A percentile compares a stretch with the other conserved stretches of the same genome.
Conservation (phyloP, 30 jellyfish, hydroid and myxozoan genomes). For the Hydractinia symbiolongicarpus region DNA sequence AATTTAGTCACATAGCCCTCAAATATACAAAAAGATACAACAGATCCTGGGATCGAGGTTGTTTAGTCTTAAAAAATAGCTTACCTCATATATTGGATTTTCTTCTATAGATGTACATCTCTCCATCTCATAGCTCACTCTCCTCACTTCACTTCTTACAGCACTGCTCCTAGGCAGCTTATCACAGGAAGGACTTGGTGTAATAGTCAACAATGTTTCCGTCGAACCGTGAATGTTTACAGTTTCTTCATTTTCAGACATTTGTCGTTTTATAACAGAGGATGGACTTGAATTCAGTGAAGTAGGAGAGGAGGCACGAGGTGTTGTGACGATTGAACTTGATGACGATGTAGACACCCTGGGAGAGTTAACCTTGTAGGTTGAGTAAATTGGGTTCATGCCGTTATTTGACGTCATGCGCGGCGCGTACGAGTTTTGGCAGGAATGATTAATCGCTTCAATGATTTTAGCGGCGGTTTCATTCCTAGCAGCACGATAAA, state of each 20-base stretch:
- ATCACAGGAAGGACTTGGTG: constrained; percentile 18
- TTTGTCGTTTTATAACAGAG: constrained; percentile 2
- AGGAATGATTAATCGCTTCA: constrained; percentile 65
- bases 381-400: constrained; percentile 7
- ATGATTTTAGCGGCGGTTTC: constrained; percentile 38
- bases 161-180: not conserved
- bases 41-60: no score
- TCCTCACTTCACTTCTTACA: not conserved
- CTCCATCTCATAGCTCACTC: not conserved
- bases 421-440: constrained; percentile 53
- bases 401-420: constrained; percentile 17
- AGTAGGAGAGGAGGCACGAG: not conserved
- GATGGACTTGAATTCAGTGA: not conserved
- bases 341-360: not conserved
- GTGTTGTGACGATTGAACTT: not conserved
- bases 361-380: constrained; percentile 2
- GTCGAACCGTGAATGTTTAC: constrained; percentile 15
- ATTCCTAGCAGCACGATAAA: constrained; percentile 45
- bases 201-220: constrained; percentile 14
- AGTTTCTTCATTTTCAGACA: not conserved
- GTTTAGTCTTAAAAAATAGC: not conserved
- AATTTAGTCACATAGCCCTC: no score
- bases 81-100: constrained; percentile 11
- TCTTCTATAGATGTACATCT: not conserved
- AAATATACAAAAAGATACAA: no score